phyloP scores from a whole-genome alignment of 1,140 invertebrate genomes.

The Pogonomyrmex californicus region DNA sequence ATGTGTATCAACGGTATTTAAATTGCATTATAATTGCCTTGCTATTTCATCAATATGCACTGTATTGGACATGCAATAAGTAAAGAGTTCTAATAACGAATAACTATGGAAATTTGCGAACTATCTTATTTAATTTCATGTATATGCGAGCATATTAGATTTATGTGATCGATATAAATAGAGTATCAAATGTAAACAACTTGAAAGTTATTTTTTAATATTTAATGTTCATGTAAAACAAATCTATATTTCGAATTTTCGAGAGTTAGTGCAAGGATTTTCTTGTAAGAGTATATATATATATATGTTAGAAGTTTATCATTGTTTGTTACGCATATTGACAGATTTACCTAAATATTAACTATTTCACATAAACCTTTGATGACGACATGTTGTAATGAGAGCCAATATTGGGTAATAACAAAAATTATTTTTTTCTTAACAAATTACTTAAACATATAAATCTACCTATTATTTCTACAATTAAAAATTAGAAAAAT shows the following conservation, averaged over 20 bases:
- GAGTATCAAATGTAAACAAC: neutral
- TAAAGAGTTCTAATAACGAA: constrained; percentile 44
- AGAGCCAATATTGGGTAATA: constrained; percentile 59
- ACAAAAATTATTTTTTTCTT: neutral
- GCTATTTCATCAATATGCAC: constrained; percentile 55
- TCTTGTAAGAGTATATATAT: constrained; percentile 15
- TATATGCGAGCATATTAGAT: constrained; percentile 62
- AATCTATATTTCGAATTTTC: constrained; percentile 14
- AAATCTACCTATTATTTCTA: neutral
- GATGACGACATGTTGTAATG: constrained; percentile 59
- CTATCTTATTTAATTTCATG: constrained; percentile 54
- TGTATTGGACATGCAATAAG: constrained; percentile 65
- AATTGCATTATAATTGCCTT: constrained; percentile 44
- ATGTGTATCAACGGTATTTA: constrained; percentile 40
- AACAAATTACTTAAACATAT: neutral
- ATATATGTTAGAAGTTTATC: constrained; percentile 10
- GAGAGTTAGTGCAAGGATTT: constrained; percentile 26
- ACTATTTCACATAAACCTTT: constrained; percentile 75
- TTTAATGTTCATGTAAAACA: constrained; percentile 15
- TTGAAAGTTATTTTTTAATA: neutral
- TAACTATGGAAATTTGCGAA: constrained; percentile 63
- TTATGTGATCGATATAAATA: constrained; percentile 66
- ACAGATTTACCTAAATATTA: constrained; percentile 31
- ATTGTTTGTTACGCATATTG: neutral
- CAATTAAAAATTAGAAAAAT: neutral